Percentiles rank a stretch among this genome's conserved stretches.
Evolutionary conservation across 2,797 vertebrate genomes (phyloP).

Genomic region (Alauda arvensis): DNA sequence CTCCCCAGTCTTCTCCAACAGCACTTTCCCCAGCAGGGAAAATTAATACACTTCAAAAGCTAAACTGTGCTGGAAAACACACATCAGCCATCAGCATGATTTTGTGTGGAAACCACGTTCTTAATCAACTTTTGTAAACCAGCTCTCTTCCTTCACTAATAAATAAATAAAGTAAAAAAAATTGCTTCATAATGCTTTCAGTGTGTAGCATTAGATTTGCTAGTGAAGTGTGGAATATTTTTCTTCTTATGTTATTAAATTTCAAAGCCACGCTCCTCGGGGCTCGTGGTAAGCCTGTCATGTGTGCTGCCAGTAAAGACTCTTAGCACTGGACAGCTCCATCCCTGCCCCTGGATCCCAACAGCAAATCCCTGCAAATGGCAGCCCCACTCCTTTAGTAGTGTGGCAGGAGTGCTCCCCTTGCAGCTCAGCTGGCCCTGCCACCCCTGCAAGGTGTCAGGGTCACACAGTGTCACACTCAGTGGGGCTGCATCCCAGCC

Average conservation of each 20-base stretch:
- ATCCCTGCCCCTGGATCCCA: conserved; percentile 32
- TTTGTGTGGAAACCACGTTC: conserved; percentile 49
- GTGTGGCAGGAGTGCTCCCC: background rate
- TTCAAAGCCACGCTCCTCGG: conserved; percentile 36
- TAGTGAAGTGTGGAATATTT: conserved; percentile 19
- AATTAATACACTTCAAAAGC: conserved; percentile 65
- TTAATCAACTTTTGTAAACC: conserved; percentile 44
- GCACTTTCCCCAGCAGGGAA: conserved; percentile 58
- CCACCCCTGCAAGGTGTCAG: background rate
- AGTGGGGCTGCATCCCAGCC: background rate
- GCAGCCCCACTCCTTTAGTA: conserved; percentile 17
- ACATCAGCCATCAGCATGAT: conserved; percentile 39
- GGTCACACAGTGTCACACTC: background rate
- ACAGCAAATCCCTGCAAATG: conserved; percentile 39
- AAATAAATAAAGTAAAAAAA: background rate
- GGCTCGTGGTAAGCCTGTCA: conserved; percentile 52
- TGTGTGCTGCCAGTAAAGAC: conserved; percentile 21
- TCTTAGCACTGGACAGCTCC: conserved; percentile 29
- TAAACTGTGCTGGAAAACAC: conserved; percentile 40
- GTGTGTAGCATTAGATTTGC: conserved; percentile 15
- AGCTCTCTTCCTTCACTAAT: background rate
- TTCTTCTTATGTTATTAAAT: conserved; percentile 55
- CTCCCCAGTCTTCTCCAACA: conserved; percentile 37
- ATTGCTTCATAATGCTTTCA: background rate
- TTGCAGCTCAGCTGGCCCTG: conserved; percentile 30